Evolutionary conservation across 2,113 vertebrate species (phyloP).

Genomic region (Chrysemys picta): DNA sequence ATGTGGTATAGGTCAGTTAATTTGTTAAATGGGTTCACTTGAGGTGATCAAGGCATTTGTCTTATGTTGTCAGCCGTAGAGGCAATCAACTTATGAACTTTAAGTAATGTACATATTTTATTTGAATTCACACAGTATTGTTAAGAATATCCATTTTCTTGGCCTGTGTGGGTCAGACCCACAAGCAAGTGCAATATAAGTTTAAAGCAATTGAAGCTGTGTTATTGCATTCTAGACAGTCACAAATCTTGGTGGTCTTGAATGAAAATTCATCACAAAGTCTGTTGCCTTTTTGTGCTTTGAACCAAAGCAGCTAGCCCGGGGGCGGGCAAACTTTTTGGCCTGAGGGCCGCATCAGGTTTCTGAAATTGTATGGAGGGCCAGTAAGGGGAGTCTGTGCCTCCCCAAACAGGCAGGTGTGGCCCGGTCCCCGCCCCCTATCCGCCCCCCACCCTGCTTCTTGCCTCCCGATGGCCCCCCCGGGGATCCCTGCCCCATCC

Average conservation of each 20-base stretch:
- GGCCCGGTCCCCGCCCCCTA: no score
- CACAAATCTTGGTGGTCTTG: not conserved
- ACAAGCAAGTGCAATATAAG: not conserved
- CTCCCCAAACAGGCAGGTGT: no score
- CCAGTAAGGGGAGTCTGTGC: no score
- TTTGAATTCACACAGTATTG: not conserved
- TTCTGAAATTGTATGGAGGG: no score
- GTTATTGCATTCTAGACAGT: not conserved
- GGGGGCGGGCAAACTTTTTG: no score
- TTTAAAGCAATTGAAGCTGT: not conserved
- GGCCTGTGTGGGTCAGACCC: not conserved
- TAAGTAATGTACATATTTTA: not conserved
- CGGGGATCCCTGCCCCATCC: no score
- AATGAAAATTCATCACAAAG: not conserved
- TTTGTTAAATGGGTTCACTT: not conserved
- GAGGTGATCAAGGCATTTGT: fast-evolving
- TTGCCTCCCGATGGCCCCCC: no score
- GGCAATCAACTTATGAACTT: not conserved
- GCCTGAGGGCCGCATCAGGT: no score
- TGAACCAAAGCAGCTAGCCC: not conserved
- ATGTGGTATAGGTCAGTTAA: not conserved
- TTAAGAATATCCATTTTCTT: not conserved
- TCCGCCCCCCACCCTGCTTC: no score
- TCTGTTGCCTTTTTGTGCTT: not conserved
- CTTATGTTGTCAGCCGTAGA: not conserved